Evolutionary conservation across 1,140 invertebrate genomes (phyloP).

Genomic region (Trachymyrmex septentrionalis): DNA sequence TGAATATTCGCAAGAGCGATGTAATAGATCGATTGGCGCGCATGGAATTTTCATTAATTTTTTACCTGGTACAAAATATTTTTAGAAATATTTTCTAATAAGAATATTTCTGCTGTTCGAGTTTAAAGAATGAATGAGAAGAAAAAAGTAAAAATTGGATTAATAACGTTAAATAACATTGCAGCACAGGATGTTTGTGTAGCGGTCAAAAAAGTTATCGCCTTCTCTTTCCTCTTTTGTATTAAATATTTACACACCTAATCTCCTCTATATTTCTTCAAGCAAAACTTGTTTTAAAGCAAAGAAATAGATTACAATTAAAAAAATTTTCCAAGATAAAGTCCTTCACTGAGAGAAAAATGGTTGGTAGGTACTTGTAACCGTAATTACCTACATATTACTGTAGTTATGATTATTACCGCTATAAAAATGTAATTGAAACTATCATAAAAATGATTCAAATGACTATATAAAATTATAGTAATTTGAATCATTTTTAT

Average conservation of each 20-base stretch:
- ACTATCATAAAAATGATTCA: too few species aligned
- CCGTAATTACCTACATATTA: too few species aligned
- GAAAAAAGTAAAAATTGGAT: not conserved
- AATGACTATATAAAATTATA: too few species aligned
- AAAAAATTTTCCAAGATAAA: not conserved
- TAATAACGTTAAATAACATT: not conserved
- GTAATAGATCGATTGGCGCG: slow-evolving; percentile 31
- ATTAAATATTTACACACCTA: slow-evolving; percentile 12
- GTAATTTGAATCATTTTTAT: too few species aligned
- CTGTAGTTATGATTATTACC: too few species aligned
- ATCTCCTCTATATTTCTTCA: not conserved
- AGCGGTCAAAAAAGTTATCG: not conserved
- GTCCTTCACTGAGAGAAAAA: not conserved
- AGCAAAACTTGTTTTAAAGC: not conserved
- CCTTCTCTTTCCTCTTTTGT: too few species aligned
- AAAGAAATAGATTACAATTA: not conserved
- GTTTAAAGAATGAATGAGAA: not conserved
- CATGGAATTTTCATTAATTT: slow-evolving; percentile 56
- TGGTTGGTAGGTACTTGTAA: too few species aligned
- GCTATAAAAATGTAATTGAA: too few species aligned
- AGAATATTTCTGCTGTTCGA: too few species aligned
- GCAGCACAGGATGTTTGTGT: not conserved
- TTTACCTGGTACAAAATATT: slow-evolving; percentile 29
- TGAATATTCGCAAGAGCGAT: slow-evolving; percentile 38
- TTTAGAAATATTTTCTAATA: slow-evolving; percentile 29